Evolutionary conservation across 1,140 invertebrate genomes (phyloP).

Genomic region (Cephus cinctus): DNA sequence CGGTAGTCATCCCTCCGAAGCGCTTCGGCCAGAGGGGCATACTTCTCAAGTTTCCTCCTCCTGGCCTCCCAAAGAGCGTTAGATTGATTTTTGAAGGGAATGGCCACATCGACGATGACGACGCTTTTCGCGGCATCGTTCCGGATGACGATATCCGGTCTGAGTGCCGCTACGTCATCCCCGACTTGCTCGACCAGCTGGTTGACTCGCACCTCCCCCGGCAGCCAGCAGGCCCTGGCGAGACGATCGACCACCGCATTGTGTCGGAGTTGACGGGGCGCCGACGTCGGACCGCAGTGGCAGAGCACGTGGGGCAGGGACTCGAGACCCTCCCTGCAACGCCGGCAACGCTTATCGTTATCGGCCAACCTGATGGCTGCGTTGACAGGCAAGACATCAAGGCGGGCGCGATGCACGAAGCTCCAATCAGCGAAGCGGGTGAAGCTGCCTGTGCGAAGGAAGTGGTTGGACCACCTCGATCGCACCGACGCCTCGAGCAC

Average conservation of each 20-base stretch:
- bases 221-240: not conserved
- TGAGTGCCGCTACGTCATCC: constrained; percentile 14
- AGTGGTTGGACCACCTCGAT: constrained; percentile 22
- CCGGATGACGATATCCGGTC: constrained; percentile 37
- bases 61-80: constrained; percentile 19
- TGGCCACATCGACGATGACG: constrained; percentile 37
- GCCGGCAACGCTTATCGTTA: constrained; percentile 27
- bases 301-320: constrained; percentile 37
- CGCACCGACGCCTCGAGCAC: constrained; percentile 14
- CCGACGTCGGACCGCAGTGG: constrained; percentile 28
- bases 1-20: constrained; percentile 17
- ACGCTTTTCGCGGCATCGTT: constrained; percentile 21
- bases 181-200: constrained; percentile 10
- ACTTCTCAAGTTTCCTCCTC: constrained; percentile 27
- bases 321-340: constrained; percentile 24
- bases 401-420: constrained; percentile 41
- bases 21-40: constrained; percentile 17
- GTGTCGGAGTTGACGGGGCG: constrained; percentile 11
- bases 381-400: constrained; percentile 40
- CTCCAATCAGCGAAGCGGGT: constrained; percentile 44
- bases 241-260: constrained; percentile 16
- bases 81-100: constrained; percentile 42
- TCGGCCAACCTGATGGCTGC: constrained; percentile 14
- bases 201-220: constrained; percentile 11
- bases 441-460: constrained; percentile 26